Conservation (phyloP, 2,888 invertebrate species). For the Tinea pellionella region DNA sequence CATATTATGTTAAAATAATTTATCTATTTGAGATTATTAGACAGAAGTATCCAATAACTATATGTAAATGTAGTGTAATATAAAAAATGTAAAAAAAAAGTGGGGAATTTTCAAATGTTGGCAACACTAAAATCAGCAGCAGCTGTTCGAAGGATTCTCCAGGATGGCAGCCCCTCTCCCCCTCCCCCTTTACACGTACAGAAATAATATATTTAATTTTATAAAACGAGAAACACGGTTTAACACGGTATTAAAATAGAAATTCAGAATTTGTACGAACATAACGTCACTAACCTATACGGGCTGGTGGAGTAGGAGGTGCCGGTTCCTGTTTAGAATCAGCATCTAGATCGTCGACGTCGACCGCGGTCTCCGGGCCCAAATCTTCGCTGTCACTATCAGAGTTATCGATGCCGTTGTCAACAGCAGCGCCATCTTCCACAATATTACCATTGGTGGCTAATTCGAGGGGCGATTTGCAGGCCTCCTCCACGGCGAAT, state of each 20-base stretch:
- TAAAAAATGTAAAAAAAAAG: no score
- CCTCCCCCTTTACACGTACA: not conserved
- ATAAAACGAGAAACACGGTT: no score
- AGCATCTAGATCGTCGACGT: conserved; percentile 72
- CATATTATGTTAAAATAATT: no score
- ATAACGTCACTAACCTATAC: conserved; percentile 55
- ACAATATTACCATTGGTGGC: conserved; percentile 31
- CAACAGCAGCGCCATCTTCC: conserved; percentile 27
- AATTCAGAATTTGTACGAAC: no score
- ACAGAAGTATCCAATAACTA: no score
- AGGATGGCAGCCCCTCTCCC: not conserved
- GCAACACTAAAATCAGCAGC: conserved; percentile 10
- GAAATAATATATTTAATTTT: no score
- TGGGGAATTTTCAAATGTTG: not conserved
- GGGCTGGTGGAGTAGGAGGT: conserved; percentile 69
- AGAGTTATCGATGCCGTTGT: conserved; percentile 53
- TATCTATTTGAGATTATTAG: no score
- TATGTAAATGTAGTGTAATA: no score
- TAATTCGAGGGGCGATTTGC: conserved; percentile 33
- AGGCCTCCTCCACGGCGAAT: conserved; percentile 47
- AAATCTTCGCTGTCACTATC: conserved; percentile 75
- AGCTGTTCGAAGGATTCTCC: conserved; percentile 11
- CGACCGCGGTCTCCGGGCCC: conserved; percentile 82
- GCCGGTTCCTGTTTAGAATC: conserved; percentile 56
- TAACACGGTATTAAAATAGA: no score